phyloP scores from a whole-genome alignment of 2,888 invertebrate species.

The Trilocha varians region DNA sequence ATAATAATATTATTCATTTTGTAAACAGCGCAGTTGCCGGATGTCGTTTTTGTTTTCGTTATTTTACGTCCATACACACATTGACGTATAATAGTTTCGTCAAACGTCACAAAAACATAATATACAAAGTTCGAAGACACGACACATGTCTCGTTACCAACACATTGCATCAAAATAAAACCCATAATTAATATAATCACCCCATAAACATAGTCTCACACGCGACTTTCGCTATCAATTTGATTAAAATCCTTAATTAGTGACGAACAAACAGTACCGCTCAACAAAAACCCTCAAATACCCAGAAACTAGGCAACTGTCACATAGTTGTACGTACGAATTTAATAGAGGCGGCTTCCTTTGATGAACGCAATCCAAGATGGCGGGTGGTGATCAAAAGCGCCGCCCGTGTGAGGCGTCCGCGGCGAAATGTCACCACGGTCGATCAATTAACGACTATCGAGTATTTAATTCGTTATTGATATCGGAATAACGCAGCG shows the following conservation, averaged over 20 bases:
- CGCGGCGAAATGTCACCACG: constrained; percentile 67
- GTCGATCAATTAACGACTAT: constrained; percentile 62
- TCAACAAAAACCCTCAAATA: constrained; percentile 31
- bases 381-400: constrained; percentile 49
- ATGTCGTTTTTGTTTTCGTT: neutral
- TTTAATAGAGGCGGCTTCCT: constrained; percentile 62
- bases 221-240: constrained; percentile 3
- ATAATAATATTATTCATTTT: too few species aligned
- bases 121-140: neutral
- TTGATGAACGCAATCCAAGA: constrained; percentile 39
- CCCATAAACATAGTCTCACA: neutral
- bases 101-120: neutral
- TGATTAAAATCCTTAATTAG: constrained; percentile 6
- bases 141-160: neutral
- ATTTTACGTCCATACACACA: neutral
- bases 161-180: too few species aligned
- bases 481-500: constrained; percentile 46
- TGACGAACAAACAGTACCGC: constrained; percentile 2
- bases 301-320: constrained; percentile 56
- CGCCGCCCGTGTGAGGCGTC: constrained; percentile 51
- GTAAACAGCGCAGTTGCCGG: too few species aligned
- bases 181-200: neutral
- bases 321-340: constrained; percentile 65
- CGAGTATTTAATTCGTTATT: constrained; percentile 52
- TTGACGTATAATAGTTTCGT: neutral